phyloP scores from a whole-genome alignment of 1,140 invertebrate species.

The Drosophila bocqueti region DNA sequence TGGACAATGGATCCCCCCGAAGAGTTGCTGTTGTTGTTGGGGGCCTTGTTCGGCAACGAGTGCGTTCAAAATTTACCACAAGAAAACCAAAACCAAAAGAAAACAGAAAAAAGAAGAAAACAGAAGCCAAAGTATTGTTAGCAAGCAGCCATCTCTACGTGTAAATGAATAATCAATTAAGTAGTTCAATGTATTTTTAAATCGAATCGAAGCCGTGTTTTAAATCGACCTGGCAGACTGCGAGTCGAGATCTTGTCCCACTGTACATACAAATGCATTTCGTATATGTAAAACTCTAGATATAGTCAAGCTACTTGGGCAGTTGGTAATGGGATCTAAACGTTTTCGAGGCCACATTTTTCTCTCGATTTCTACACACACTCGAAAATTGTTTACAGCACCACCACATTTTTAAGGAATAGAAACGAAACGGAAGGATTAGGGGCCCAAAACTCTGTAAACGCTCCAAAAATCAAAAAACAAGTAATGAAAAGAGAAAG shows the following conservation, averaged over 20 bases:
- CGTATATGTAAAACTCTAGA: slow-evolving; percentile 44
- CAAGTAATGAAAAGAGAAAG: slow-evolving; percentile 14
- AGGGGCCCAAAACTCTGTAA: slow-evolving; percentile 16
- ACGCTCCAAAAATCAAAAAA: not conserved
- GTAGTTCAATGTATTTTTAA: slow-evolving; percentile 78
- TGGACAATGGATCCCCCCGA: slow-evolving; percentile 56
- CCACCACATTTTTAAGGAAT: slow-evolving; percentile 10
- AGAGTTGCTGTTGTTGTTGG: slow-evolving; percentile 48
- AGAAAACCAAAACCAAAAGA: not conserved
- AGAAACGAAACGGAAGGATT: not conserved
- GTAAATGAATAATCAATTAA: slow-evolving; percentile 67
- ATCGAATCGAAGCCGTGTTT: slow-evolving; percentile 53
- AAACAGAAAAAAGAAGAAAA: slow-evolving; percentile 21
- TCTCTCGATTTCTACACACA: slow-evolving; percentile 32
- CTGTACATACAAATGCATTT: slow-evolving; percentile 77
- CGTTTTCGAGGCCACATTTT: slow-evolving; percentile 32
- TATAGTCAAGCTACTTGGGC: slow-evolving; percentile 38
- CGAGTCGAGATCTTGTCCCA: slow-evolving; percentile 60
- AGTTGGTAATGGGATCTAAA: slow-evolving; percentile 45
- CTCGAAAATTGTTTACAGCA: slow-evolving; percentile 30
- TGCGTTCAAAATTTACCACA: slow-evolving; percentile 68
- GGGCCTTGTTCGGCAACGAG: slow-evolving; percentile 59
- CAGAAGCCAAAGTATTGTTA: slow-evolving; percentile 73
- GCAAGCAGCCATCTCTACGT: slow-evolving; percentile 43
- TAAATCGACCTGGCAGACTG: slow-evolving; percentile 30